Evolutionary conservation across 2,888 invertebrate genomes (phyloP), one percentile per base, ranked within the genome.

Genomic region (Maniola hyperantus): DNA sequence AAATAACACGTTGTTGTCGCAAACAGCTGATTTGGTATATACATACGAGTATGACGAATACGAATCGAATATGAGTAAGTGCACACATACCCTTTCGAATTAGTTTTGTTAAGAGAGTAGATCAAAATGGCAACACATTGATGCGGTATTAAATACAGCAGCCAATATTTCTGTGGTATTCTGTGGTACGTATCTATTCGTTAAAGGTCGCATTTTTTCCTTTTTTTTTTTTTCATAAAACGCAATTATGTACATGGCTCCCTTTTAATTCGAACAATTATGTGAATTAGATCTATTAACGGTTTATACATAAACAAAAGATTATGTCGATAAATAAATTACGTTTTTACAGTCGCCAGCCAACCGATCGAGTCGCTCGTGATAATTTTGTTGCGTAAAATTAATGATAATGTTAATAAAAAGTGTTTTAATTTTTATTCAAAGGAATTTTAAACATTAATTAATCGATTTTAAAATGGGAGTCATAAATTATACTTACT

Each of bases 161-260:
- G 2, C 2, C 10, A 39, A 11, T 11, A 39, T 39, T 39, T 39
- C 39, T 39, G 10, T 39, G 10, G 11, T 10, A 39, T 39, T 39
- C 39, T 39, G 39, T 39, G 39, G 75, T 75, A 80, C 81, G 79
- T 77, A 79, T 76, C 74, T 71, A 73, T 59, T 71, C 66, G 64
- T 18, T 74, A 88, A 89, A 87, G 85, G 87, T 86, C 82, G 79
- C 77, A 75, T 77, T 83, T 61, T 85, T 85, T 86, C 11, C 13
- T 5, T 18, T 2, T 13, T 57, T 57, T 88, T n/a, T n/a, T 83
- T 76, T 79, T 69, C 68, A 71, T 74, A 74, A 81, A 80, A 78
- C 69, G 78, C 80, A 83, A 85, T 85, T 85, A 85, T 82, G 83
- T 61, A 20, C 83, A 81, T 83, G 75, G 75, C 78, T 78, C 72